Conservation (phyloP, 2,888 invertebrate species). For the Andrena bucephala region DNA sequence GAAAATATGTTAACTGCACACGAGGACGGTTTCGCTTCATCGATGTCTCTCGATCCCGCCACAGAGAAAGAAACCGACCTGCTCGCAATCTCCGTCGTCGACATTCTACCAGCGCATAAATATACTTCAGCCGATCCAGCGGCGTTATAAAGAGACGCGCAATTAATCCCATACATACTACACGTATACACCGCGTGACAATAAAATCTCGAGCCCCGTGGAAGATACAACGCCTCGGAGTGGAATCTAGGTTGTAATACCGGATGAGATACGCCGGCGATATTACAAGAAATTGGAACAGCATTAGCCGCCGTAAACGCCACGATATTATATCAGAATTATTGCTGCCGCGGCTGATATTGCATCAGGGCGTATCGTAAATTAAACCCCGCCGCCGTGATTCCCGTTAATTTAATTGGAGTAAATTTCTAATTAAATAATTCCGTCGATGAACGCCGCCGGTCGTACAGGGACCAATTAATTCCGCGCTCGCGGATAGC, state of each 20-base stretch:
- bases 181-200: slow-evolving; percentile 27
- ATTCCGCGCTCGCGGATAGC: slow-evolving; percentile 36
- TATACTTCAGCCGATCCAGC: slow-evolving; percentile 30
- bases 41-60: slow-evolving; percentile 8
- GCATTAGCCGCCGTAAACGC: slow-evolving; percentile 58
- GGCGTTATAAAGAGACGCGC: slow-evolving; percentile 46
- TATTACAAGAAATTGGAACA: slow-evolving; percentile 64
- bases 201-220: slow-evolving; percentile 46
- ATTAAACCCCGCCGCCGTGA: slow-evolving; percentile 46
- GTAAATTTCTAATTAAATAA: slow-evolving; percentile 59
- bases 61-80: neutral
- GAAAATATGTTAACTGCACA: slow-evolving; percentile 3
- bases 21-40: neutral
- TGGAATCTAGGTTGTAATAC: slow-evolving; percentile 60
- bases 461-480: slow-evolving; percentile 45
- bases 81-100: slow-evolving; percentile 13
- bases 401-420: slow-evolving; percentile 52
- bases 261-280: slow-evolving; percentile 57
- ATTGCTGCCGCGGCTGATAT: slow-evolving; percentile 41
- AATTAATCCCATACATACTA: slow-evolving; percentile 43
- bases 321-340: slow-evolving; percentile 58
- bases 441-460: slow-evolving; percentile 25
- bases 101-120: slow-evolving; percentile 6
- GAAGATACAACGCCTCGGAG: slow-evolving; percentile 29
- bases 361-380: slow-evolving; percentile 41